Evolutionary conservation across 2,797 vertebrate genomes (phyloP).

Genomic region (Rhodeus uyekii): DNA sequence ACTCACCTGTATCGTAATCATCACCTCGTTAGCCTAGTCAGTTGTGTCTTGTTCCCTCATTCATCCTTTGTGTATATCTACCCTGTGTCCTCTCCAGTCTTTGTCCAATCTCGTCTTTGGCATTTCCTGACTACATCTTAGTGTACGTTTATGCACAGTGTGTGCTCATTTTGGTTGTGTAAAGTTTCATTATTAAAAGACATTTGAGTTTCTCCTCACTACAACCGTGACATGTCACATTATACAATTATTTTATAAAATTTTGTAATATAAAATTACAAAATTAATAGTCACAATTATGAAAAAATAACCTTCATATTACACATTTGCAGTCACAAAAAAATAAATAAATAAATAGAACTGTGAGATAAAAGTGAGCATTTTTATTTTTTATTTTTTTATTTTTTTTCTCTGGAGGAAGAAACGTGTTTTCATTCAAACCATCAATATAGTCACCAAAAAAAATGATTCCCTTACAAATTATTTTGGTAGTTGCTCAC

Average conservation of each 20-base stretch:
- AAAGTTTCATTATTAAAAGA: too few relatives aligned
- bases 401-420: neutral
- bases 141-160: too few relatives aligned
- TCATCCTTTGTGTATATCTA: too few relatives aligned
- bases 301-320: neutral
- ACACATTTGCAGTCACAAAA: neutral
- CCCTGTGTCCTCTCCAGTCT: too few relatives aligned
- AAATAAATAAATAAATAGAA: neutral
- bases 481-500: constrained; percentile 4
- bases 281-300: neutral
- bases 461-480: neutral
- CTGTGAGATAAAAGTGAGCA: neutral
- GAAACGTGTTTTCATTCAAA: neutral
- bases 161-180: too few relatives aligned
- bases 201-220: too few relatives aligned
- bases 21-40: too few relatives aligned
- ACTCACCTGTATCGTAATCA: too few relatives aligned
- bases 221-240: too few relatives aligned
- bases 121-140: too few relatives aligned
- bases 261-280: neutral
- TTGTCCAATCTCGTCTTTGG: too few relatives aligned
- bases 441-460: neutral
- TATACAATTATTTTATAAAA: neutral
- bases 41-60: too few relatives aligned
- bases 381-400: neutral